These are phyloP conservation scores for Urocynchramus pylzowi DNA, from an alignment of 2,113 vertebrate genomes.

Conservation along the genomic window DNA sequence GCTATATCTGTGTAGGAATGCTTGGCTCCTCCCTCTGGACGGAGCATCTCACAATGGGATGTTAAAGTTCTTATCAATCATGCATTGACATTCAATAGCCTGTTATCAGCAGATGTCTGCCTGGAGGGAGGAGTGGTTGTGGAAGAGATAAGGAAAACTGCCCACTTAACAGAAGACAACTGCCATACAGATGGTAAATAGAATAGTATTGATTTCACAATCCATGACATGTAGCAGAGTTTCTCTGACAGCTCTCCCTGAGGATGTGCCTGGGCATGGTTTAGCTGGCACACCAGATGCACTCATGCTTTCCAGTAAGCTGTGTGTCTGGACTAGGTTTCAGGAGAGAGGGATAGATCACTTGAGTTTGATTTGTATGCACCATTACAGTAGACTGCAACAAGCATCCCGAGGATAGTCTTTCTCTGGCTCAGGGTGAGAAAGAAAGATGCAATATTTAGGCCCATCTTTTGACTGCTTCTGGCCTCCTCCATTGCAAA, in stretches of 20 bases:
- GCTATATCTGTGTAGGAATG: no score
- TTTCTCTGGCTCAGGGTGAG: background rate
- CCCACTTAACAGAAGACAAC: no score
- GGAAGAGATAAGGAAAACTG: no score
- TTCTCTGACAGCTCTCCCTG: background rate
- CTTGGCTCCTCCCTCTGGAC: no score
- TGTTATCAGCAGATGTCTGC: no score
- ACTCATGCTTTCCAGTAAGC: accelerated
- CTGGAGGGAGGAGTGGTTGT: no score
- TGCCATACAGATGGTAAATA: no score
- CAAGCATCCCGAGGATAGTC: background rate
- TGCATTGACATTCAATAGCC: no score
- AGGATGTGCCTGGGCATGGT: background rate
- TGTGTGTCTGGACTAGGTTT: background rate
- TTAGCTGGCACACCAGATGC: background rate
- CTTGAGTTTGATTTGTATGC: background rate
- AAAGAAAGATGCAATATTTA: background rate
- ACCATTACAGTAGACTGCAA: background rate
- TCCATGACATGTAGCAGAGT: no score
- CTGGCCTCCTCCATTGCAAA: background rate
- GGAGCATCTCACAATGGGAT: no score
- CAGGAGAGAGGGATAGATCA: background rate
- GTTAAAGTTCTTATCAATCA: no score
- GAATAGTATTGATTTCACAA: no score
- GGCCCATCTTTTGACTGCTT: background rate